Evolutionary conservation across 2,113 vertebrate species (phyloP).

Genomic region (Cyphomyrus discorhynchus): DNA sequence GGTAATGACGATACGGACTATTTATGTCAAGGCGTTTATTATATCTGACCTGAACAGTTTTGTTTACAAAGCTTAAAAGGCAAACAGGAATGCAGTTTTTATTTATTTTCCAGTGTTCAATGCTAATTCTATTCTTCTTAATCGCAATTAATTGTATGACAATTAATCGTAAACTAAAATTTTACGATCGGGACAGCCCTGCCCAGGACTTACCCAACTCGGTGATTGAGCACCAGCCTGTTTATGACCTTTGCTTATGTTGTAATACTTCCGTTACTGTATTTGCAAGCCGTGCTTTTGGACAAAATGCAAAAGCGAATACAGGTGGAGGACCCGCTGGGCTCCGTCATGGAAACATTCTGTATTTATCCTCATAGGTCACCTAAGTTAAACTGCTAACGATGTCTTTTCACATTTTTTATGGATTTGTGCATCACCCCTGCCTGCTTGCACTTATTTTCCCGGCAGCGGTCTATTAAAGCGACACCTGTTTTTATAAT

Average conservation of each 20-base stretch:
- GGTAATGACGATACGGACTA: not conserved
- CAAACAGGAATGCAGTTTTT: not conserved
- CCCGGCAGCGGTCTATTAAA: constrained; percentile 26
- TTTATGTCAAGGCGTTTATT: not conserved
- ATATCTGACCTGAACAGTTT: not conserved
- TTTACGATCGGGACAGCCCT: not conserved
- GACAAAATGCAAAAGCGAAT: not conserved
- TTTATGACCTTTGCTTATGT: not conserved
- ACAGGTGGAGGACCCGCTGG: not conserved
- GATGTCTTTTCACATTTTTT: not conserved
- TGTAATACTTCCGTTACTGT: not conserved
- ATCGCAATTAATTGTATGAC: not conserved
- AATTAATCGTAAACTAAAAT: not conserved
- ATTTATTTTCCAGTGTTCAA: not conserved
- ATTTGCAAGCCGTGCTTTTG: not conserved
- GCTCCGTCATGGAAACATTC: not conserved
- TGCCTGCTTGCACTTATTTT: constrained; percentile 7
- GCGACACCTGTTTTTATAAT: constrained; percentile 34
- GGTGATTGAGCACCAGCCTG: not conserved
- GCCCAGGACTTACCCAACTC: not conserved
- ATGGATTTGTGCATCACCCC: not conserved
- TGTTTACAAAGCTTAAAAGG: not conserved
- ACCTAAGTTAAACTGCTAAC: not conserved
- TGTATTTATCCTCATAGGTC: not conserved
- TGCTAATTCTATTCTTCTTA: not conserved